Evolutionary conservation across 1,140 invertebrate species (phyloP).

Genomic region (Heliconius melpomene): DNA sequence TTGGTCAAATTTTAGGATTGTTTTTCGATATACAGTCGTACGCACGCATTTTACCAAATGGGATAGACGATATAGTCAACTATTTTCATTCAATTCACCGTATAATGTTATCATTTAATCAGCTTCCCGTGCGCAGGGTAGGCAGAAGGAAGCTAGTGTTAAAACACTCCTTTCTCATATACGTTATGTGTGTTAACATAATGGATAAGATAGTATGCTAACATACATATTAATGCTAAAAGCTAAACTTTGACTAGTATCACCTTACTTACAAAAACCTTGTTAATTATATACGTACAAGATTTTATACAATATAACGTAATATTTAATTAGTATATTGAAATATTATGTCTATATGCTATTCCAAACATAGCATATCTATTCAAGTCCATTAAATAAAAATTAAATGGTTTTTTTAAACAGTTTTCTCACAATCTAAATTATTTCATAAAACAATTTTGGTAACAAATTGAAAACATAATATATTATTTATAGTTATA

Average conservation of each 20-base stretch:
- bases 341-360: neutral
- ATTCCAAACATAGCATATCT: neutral
- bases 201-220: neutral
- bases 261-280: constrained; percentile 47
- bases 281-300: constrained; percentile 16
- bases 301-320: constrained; percentile 16
- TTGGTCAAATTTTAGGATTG: neutral
- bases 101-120: too few species aligned
- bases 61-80: neutral
- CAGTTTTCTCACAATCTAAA: neutral
- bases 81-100: neutral
- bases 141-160: too few species aligned
- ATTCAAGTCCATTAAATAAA: neutral
- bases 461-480: neutral
- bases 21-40: neutral
- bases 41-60: neutral
- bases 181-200: neutral
- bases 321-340: neutral
- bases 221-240: constrained; percentile 11
- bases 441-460: neutral
- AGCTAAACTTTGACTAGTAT: constrained; percentile 52
- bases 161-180: too few species aligned
- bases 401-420: neutral
- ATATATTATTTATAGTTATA: neutral
- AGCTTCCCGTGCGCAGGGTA: too few species aligned